Percentiles rank a stretch among this genome's conserved stretches.
Conservation (phyloP, 2,797 vertebrate species). For the Astyanax mexicanus region DNA sequence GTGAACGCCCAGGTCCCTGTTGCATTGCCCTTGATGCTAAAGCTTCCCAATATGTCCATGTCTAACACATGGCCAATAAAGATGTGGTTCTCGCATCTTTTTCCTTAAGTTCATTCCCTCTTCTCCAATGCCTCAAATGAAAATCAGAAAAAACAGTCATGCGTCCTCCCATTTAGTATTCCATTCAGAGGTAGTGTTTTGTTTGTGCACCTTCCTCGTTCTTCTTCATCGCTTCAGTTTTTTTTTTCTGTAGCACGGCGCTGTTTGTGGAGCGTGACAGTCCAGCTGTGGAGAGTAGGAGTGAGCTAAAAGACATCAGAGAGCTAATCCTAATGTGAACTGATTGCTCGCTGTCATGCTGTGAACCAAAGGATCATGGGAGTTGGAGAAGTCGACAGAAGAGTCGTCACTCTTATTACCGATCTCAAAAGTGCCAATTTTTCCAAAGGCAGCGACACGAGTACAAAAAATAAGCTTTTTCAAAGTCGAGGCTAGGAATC, state of each 20-base stretch:
- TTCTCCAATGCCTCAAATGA: slow-evolving; percentile 60
- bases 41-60: slow-evolving; percentile 4
- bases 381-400: slow-evolving; percentile 56
- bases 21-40: too few relatives aligned
- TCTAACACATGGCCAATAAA: too few relatives aligned
- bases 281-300: slow-evolving; percentile 66
- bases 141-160: slow-evolving; percentile 56
- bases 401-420: slow-evolving; percentile 64
- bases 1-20: background rate
- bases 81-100: slow-evolving; percentile 25
- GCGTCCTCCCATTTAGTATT: slow-evolving; percentile 43
- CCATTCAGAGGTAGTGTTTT: slow-evolving; percentile 51
- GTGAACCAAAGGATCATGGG: slow-evolving; percentile 72
- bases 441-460: slow-evolving; percentile 62
- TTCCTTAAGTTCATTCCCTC: slow-evolving; percentile 45
- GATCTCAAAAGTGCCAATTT: slow-evolving; percentile 67
- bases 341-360: slow-evolving; percentile 76
- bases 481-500: slow-evolving; percentile 37
- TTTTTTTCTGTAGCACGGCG: slow-evolving; percentile 53
- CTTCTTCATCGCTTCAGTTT: slow-evolving; percentile 33
- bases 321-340: slow-evolving; percentile 77
- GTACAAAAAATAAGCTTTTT: slow-evolving; percentile 60
- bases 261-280: slow-evolving; percentile 62
- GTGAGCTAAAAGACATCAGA: slow-evolving; percentile 75
- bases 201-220: slow-evolving; percentile 14